A percentile compares a stretch with the other conserved stretches of the same genome.
phyloP scores from a whole-genome alignment of 2,797 vertebrate species.

The Chloroceryle inda region DNA sequence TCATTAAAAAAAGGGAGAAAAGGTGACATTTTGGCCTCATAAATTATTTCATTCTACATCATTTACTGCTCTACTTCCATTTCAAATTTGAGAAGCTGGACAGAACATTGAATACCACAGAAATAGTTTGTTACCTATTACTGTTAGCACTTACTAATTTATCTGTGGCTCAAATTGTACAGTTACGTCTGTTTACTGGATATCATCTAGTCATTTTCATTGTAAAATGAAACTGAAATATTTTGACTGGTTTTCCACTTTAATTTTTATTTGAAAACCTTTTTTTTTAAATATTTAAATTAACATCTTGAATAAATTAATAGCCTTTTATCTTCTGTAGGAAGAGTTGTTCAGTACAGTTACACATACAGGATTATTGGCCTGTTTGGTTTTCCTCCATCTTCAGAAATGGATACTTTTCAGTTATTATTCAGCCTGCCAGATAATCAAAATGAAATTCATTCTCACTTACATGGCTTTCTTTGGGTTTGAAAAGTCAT shows the following conservation, averaged over 20 bases:
- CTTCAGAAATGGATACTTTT: neutral
- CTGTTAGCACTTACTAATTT: neutral
- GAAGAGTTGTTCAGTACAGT: neutral
- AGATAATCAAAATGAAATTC: neutral
- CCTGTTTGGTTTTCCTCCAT: neutral
- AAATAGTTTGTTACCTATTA: neutral
- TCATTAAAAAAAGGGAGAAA: neutral
- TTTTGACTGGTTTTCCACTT: neutral
- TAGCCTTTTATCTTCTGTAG: neutral
- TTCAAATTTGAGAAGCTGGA: neutral
- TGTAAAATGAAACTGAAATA: neutral
- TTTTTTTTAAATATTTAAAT: neutral
- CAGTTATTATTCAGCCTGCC: neutral
- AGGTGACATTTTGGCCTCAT: neutral
- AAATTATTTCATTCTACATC: neutral
- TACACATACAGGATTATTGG: neutral
- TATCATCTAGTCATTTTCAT: neutral
- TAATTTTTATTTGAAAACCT: too few species aligned
- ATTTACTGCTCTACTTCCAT: neutral
- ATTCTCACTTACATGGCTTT: neutral
- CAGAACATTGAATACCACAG: neutral
- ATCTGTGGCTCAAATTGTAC: neutral
- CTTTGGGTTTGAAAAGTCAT: neutral
- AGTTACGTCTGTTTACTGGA: neutral
- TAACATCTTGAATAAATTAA: neutral